Conservation (phyloP, 2,888 invertebrate genomes). For the Megamerina dolium region DNA sequence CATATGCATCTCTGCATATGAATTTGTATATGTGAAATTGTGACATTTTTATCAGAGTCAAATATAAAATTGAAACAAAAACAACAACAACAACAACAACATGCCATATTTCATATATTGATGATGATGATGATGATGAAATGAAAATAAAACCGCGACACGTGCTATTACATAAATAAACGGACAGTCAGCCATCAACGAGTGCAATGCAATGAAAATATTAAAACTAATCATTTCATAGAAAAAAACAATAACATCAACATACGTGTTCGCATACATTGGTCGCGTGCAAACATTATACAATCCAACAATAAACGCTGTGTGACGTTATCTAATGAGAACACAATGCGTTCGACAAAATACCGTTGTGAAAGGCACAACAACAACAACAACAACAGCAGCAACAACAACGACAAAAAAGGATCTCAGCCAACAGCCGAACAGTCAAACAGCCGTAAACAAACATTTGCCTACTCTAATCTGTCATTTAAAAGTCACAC, state of each 20-base stretch:
- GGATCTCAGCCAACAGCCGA: no score
- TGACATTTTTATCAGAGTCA: conserved; percentile 25
- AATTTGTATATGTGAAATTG: conserved; percentile 8
- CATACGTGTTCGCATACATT: no score
- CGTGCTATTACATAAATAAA: conserved; percentile 25
- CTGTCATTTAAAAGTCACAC: conserved; percentile 50
- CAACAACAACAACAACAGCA: conserved; percentile 4
- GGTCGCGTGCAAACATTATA: conserved; percentile 24
- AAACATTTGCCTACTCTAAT: conserved; percentile 49
- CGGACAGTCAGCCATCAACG: neutral
- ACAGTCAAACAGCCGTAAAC: conserved; percentile 32
- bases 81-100: no score
- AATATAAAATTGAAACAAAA: no score
- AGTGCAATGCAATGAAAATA: conserved; percentile 25
- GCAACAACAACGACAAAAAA: no score
- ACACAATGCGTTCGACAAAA: conserved; percentile 18
- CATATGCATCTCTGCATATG: neutral
- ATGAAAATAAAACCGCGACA: conserved; percentile 32
- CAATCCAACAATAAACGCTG: no score
- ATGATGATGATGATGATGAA: conserved; percentile 1
- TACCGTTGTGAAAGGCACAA: conserved; percentile 22
- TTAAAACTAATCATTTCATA: conserved; percentile 25
- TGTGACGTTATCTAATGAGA: conserved; percentile 35
- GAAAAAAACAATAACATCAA: no score
- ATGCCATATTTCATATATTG: no score